Base-by-base conservation (phyloP, 1,140 invertebrate genomes). In the Diachasma alloeum region DNA sequence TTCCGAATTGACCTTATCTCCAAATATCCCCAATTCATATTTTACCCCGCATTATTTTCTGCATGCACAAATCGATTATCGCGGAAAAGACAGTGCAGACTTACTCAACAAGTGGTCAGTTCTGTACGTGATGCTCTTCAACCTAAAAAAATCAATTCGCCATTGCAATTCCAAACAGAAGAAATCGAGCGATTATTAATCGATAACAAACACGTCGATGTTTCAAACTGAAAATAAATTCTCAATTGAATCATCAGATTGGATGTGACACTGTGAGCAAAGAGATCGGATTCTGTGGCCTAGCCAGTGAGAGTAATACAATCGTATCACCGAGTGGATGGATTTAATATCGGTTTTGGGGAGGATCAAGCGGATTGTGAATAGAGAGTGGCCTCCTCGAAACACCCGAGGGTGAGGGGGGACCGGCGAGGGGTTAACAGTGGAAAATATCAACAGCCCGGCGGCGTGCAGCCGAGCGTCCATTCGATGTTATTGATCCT, bases 401-500 rank as follows among this genome's bases (percentile, higher is more conserved):
- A 56, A 56, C n/a, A 56, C 48, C 19, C 26, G 4, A 3, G 24
- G 59, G 10, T 31, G 31, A 24, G 59, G 0, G 26, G 13, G 8
- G 2, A 31, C n/a, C n/a, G n/a, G n/a, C 37, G 36, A 24, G 69
- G 48, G 26, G 9, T 22, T 31, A 39, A 59, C 24, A 15, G 73
- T 67, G 70, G 42, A 73, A 76, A 75, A 75, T 75, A 75, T 69
- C 66, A 69, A 69, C 74, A 69, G 74, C 59, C 63, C 37, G 73
- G 73, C 73, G 37, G 53, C 72, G 72, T 74, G 74, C 59, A 75
- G 74, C 46, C 66, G 66, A 69, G 74, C 74, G 66, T 81, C 81
- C 80, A 81, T 83, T 81, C 82, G 79, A 81, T 81, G 76, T 76
- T 83, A 84, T 85, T 80, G 83, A 85, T 82, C 78, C 56, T 70